phyloP scores from a whole-genome alignment of 2,113 vertebrate species.

The Thunnus maccoyii region DNA sequence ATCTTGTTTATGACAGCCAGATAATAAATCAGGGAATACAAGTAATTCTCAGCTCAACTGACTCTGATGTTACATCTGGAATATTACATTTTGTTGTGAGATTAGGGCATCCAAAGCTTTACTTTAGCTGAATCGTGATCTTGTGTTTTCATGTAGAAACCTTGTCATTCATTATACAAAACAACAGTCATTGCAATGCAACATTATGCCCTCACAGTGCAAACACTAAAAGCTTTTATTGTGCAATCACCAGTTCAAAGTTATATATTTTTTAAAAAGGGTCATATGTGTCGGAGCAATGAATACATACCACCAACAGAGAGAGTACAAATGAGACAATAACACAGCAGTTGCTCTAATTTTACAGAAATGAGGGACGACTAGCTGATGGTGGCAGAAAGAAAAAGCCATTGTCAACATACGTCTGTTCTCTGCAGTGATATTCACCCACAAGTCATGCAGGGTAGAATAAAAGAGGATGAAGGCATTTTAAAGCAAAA shows the following conservation, averaged over 20 bases:
- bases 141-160: neutral
- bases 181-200: conserved; percentile 8
- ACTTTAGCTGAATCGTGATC: neutral
- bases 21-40: conserved; percentile 32
- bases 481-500: neutral
- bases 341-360: conserved; percentile 55
- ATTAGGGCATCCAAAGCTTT: neutral
- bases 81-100: neutral
- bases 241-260: conserved; percentile 12
- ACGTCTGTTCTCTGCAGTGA: conserved; percentile 9
- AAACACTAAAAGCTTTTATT: conserved; percentile 14
- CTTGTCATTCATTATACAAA: conserved; percentile 18
- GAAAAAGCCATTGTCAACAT: neutral
- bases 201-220: conserved; percentile 15
- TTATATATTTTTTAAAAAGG: conserved; percentile 1
- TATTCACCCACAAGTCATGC: neutral
- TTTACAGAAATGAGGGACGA: conserved; percentile 36
- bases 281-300: conserved; percentile 24
- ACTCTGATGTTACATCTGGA: conserved; percentile 5
- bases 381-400: conserved; percentile 5
- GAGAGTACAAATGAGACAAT: conserved; percentile 40
- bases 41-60: conserved; percentile 14
- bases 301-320: conserved; percentile 34
- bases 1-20: conserved; percentile 24
- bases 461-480: neutral